These are phyloP conservation scores for Rhadina sibilatrix DNA, from an alignment of 2,113 vertebrate species.

Conservation along the genomic window DNA sequence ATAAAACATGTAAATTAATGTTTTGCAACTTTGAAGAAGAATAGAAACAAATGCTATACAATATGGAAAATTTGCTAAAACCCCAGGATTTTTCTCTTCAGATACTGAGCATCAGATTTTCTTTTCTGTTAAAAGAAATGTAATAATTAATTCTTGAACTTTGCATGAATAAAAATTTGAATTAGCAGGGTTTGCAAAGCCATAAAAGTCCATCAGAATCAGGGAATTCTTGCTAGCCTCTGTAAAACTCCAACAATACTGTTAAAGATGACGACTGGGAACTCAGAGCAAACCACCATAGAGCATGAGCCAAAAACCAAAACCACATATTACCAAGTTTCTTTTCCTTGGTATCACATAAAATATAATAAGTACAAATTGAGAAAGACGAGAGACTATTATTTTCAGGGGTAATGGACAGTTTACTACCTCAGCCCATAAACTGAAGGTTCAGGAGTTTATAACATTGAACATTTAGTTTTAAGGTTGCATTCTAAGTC, in stretches of 20 bases:
- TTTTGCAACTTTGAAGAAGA: not conserved
- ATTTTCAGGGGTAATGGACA: not conserved
- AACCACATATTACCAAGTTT: not conserved
- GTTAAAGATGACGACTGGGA: not conserved
- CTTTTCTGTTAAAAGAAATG: not conserved
- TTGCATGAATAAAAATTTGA: not conserved
- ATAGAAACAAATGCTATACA: not conserved
- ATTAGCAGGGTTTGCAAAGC: not conserved
- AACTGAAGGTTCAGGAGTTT: not conserved
- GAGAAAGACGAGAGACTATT: not conserved
- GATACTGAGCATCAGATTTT: not conserved
- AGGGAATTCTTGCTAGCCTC: not conserved
- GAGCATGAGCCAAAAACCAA: not conserved
- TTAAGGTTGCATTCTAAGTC: not conserved
- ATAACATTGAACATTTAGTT: not conserved
- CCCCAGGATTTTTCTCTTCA: not conserved
- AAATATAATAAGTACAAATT: not conserved
- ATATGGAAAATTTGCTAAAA: not conserved
- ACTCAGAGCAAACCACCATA: not conserved
- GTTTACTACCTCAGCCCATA: not conserved
- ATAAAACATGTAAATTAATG: not conserved
- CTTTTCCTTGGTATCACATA: not conserved
- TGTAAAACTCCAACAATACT: not conserved
- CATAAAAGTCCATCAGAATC: not conserved
- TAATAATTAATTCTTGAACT: not conserved